These are phyloP conservation scores for Rhizomys pruinosus DNA, from an alignment of 2,113 vertebrate genomes.

Conservation along the genomic window DNA sequence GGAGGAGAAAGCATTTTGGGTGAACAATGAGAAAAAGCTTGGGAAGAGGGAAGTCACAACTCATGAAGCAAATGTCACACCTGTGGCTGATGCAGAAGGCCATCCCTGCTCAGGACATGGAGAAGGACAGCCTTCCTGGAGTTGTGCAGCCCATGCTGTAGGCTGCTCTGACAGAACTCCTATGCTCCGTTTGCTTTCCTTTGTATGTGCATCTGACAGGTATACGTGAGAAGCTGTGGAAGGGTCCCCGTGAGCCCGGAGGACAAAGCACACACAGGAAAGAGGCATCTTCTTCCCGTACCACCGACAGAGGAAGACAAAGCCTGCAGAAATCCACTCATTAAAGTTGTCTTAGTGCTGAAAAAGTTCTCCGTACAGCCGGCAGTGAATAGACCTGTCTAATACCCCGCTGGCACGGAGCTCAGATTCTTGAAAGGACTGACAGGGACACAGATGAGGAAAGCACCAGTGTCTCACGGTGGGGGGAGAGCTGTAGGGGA, in stretches of 20 bases:
- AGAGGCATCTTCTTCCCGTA: background rate
- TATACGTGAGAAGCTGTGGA: background rate
- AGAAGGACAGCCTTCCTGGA: background rate
- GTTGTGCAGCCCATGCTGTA: rapidly evolving
- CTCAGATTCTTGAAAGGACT: background rate
- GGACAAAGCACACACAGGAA: background rate
- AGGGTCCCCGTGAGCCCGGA: background rate
- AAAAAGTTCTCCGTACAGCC: background rate
- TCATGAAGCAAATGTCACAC: background rate
- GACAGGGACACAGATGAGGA: background rate
- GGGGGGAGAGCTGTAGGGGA: too few relatives aligned
- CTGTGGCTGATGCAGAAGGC: background rate
- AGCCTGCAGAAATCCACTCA: background rate
- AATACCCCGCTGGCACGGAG: background rate
- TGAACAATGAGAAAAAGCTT: rapidly evolving
- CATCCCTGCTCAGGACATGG: background rate
- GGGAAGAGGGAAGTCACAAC: background rate
- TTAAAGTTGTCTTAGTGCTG: background rate
- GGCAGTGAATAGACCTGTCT: background rate
- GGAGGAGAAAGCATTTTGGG: background rate
- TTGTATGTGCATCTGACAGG: background rate
- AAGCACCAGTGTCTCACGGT: too few relatives aligned
- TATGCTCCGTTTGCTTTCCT: background rate
- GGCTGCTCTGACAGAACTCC: background rate
- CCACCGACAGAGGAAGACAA: background rate